Evolutionary conservation across 2,888 invertebrate species (phyloP), one percentile per base, ranked within the genome.

Genomic region (Volucella zonaria): DNA sequence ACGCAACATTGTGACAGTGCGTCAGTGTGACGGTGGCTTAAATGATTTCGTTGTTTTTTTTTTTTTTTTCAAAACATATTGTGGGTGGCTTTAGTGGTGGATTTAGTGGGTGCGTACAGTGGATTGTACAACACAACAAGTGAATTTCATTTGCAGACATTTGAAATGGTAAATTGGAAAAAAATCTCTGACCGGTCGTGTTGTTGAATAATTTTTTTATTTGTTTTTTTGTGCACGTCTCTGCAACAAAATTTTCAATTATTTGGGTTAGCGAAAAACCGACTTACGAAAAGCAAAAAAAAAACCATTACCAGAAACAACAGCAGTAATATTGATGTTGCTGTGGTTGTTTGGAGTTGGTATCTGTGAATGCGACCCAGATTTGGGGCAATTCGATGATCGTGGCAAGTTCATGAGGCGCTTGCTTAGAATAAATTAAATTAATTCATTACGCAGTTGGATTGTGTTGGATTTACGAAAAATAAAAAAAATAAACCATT

Each of bases 141-240:
- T 81, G 73, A 81, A 77, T 85, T 81, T 81, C 81, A 85, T 85
- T 85, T 81, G 77, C 85, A 85, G 81, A 85, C 81, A 81, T 77
- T 80, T 80, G 43, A 15, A 85, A 85, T 85, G 76, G 67, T 85
- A 23, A 76, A 85, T 83, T 83, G 81, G 81, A 85, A 85, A 85
- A 81, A 76, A 58, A 61, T 75, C 64, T 80, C 62, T 23, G 61
- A 15, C 47, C n/a, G 38, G 51, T 31, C 52, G 49, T 61, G 54
- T 18, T 70, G 58, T 83, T 75, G 82, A 43, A 70, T 79, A 75
- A 79, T 74, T 74, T 23, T 23, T 31, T 6, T n/a, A n/a, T n/a
- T 31, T 4, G 0, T 4, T 31, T 31, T 31, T 31, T 31, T 31
- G 31, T 31, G 31, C 31, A 31, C 31, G 68, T 74, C 52, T 79